Evolutionary conservation across 64 coral and sea anemone genomes (phyloP).

Genomic region (Hydrozoanthus tunicans): DNA sequence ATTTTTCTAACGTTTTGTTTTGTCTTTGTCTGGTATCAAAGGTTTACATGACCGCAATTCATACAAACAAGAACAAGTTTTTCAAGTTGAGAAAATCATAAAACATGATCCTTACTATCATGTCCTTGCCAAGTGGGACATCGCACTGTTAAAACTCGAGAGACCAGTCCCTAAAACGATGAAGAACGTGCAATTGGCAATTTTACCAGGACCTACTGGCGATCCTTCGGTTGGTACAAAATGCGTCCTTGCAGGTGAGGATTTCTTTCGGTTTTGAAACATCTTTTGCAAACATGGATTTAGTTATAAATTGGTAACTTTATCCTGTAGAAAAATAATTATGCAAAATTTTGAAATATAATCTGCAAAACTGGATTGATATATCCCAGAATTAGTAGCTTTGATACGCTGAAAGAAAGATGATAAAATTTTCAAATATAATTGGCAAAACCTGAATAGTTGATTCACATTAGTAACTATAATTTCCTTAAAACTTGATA

Average conservation of each 20-base stretch:
- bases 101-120: neutral
- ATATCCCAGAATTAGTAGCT: too few relatives aligned
- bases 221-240: neutral
- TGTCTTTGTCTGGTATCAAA: neutral
- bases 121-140: neutral
- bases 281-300: too few relatives aligned
- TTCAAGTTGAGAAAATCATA: conserved; percentile 4
- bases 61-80: neutral
- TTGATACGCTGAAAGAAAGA: too few relatives aligned
- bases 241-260: neutral
- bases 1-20: neutral
- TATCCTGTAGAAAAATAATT: too few relatives aligned
- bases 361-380: too few relatives aligned
- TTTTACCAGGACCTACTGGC: neutral
- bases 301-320: too few relatives aligned
- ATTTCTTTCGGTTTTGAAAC: too few relatives aligned
- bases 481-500: too few relatives aligned
- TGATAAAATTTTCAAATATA: too few relatives aligned
- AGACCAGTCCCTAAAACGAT: neutral
- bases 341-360: too few relatives aligned
- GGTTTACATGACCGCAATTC: neutral
- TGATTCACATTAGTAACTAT: too few relatives aligned
- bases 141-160: neutral
- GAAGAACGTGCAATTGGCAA: neutral
- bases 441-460: too few relatives aligned